Conservation (phyloP, 2,888 invertebrate species). For the Drosophila vallismaia region DNA sequence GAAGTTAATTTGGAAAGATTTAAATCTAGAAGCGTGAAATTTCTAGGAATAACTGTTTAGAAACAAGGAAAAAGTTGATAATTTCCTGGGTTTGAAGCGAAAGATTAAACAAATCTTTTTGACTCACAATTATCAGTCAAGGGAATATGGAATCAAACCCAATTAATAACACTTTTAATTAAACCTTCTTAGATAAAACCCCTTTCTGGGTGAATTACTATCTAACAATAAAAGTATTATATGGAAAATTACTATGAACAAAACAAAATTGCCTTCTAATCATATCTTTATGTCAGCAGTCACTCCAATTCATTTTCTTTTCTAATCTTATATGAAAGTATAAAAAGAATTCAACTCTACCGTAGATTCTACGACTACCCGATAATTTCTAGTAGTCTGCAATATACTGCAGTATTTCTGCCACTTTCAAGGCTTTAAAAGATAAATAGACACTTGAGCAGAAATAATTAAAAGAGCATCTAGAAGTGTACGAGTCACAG, state of each 20-base stretch:
- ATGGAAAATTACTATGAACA: slow-evolving; percentile 13
- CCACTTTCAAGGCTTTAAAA: slow-evolving; percentile 8
- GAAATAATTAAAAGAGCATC: slow-evolving; percentile 8
- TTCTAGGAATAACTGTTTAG: not conserved
- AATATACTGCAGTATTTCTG: slow-evolving; percentile 16
- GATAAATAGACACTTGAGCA: slow-evolving; percentile 14
- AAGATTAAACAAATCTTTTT: not conserved
- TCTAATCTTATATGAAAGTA: not conserved
- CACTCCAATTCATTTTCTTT: slow-evolving; percentile 2
- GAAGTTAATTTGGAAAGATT: slow-evolving; percentile 3
- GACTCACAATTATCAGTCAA: not conserved
- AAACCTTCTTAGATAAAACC: not conserved
- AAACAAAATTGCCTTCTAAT: slow-evolving; percentile 10
- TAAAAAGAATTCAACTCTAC: not conserved
- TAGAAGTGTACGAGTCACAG: not conserved
- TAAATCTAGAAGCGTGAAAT: slow-evolving; percentile 8
- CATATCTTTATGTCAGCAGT: slow-evolving; percentile 2
- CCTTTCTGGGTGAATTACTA: not conserved
- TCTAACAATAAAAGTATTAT: not conserved
- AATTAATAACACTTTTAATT: not conserved
- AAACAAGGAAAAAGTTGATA: not conserved
- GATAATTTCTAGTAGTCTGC: slow-evolving; percentile 4
- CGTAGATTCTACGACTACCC: not conserved
- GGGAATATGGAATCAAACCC: not conserved
- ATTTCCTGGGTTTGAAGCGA: too few species aligned